phyloP scores from a whole-genome alignment of 2,113 vertebrate species.

The Sphyrna mokarran region DNA sequence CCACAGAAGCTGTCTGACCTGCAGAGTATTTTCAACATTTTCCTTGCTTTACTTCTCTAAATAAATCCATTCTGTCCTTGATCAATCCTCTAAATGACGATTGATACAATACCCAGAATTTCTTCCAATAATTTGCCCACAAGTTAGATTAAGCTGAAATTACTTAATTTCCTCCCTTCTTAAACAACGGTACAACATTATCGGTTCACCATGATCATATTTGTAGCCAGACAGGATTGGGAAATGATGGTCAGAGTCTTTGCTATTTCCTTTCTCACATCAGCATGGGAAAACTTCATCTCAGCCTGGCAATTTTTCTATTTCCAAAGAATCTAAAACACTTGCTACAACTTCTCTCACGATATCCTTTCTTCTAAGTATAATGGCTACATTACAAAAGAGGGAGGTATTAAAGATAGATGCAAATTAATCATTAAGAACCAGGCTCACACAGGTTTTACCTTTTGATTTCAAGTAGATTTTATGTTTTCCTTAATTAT shows the following conservation, averaged over 20 bases:
- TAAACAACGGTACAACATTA: not conserved
- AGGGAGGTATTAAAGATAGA: not conserved
- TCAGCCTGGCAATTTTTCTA: not conserved
- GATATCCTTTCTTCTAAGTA: not conserved
- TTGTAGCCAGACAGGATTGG: not conserved
- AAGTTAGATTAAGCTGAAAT: not conserved
- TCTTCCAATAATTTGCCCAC: not conserved
- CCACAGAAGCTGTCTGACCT: not conserved
- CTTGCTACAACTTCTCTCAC: not conserved
- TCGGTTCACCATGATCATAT: not conserved
- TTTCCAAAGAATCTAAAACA: not conserved
- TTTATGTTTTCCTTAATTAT: not conserved
- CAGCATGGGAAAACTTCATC: not conserved
- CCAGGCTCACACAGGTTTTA: not conserved
- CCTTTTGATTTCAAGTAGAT: not conserved
- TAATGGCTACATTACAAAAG: not conserved
- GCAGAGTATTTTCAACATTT: not conserved
- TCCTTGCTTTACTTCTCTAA: not conserved
- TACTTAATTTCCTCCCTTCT: not conserved
- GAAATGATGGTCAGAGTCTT: not conserved
- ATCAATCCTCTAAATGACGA: not conserved
- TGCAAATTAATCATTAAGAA: not conserved
- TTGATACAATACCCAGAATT: not conserved
- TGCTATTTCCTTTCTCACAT: not conserved
- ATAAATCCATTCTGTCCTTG: not conserved